Conservation (phyloP, 2,113 vertebrate genomes). For the Sminthopsis crassicaudata region DNA sequence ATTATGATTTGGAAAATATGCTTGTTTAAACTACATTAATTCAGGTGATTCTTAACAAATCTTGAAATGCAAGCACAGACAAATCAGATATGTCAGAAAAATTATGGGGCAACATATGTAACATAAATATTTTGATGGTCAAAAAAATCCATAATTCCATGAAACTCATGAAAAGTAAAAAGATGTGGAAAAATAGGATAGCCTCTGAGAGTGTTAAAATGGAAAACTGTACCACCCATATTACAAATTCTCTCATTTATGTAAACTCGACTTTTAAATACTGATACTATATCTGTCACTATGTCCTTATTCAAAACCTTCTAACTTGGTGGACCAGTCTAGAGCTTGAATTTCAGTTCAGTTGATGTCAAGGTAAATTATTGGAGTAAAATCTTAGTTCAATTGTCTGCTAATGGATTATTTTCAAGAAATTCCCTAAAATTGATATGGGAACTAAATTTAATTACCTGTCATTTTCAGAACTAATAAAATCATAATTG, state of each 20-base stretch:
- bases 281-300: background rate
- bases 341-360: background rate
- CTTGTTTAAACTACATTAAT: background rate
- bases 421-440: background rate
- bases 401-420: background rate
- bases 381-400: background rate
- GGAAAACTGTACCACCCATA: background rate
- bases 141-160: background rate
- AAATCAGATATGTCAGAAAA: background rate
- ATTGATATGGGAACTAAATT: background rate
- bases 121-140: background rate
- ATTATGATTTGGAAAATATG: background rate
- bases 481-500: background rate
- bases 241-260: background rate
- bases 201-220: background rate
- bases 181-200: background rate
- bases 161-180: background rate
- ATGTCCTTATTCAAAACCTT: background rate
- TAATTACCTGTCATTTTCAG: background rate
- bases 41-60: background rate
- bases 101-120: background rate
- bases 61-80: background rate
- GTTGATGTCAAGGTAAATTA: background rate
- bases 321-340: background rate
- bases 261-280: background rate